phyloP scores from a whole-genome alignment of 2,113 vertebrate species.

The Campylorhamphus procurvoides region DNA sequence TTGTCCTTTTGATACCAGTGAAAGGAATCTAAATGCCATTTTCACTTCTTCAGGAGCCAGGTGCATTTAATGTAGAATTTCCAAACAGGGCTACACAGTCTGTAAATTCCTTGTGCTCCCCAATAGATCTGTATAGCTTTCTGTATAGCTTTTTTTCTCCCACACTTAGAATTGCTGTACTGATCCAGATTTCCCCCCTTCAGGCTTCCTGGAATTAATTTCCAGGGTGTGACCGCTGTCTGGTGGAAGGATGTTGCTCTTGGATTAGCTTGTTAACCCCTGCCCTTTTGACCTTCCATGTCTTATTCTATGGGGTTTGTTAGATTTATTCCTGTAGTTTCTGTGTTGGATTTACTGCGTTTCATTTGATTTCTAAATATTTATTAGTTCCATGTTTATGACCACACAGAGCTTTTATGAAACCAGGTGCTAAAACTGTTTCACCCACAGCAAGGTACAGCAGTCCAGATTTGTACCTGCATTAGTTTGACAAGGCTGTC shows the following conservation, averaged over 20 bases:
- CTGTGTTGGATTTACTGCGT: not conserved
- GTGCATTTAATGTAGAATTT: not conserved
- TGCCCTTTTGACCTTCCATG: conserved; percentile 48
- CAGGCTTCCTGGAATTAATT: conserved; percentile 35
- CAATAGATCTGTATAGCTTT: not conserved
- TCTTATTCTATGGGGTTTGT: not conserved
- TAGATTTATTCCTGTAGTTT: conserved; percentile 41
- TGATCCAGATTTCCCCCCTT: not conserved
- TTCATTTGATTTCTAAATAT: not conserved
- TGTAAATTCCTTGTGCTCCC: not conserved
- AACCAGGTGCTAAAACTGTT: not conserved
- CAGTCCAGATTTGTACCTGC: not conserved
- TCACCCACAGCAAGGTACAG: not conserved
- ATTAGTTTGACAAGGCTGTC: not conserved
- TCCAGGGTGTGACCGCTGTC: conserved; percentile 58
- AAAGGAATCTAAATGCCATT: not conserved
- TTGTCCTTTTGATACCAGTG: not conserved
- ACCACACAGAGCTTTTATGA: not conserved
- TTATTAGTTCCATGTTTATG: not conserved
- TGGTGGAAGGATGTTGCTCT: conserved; percentile 65
- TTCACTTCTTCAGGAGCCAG: not conserved
- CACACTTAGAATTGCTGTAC: not conserved
- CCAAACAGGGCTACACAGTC: not conserved
- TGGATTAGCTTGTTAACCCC: conserved; percentile 58
- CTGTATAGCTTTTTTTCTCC: not conserved